phyloP scores from a whole-genome alignment of 2,113 vertebrate species.

The Paraplagusia blochii region DNA sequence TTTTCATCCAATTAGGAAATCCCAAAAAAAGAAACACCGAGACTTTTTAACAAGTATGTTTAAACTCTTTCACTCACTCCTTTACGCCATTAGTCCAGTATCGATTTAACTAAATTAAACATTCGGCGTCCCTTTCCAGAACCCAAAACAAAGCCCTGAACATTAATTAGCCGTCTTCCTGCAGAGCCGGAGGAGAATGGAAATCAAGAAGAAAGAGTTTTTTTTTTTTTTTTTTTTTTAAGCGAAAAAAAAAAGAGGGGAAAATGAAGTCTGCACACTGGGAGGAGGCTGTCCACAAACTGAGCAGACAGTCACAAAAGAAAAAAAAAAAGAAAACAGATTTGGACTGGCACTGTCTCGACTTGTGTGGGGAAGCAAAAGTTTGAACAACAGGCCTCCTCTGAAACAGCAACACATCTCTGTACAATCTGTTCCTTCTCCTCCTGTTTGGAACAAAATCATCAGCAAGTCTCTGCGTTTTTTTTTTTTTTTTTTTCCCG shows the following conservation, averaged over 20 bases:
- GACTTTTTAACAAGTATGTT: no score
- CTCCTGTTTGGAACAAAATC: conserved; percentile 25
- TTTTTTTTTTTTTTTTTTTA: conserved; percentile 25
- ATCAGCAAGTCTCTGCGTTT: conserved; percentile 26
- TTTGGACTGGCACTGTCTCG: conserved; percentile 41
- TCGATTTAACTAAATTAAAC: no score
- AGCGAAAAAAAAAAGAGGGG: conserved; percentile 30
- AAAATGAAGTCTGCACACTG: conserved; percentile 22
- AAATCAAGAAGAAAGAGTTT: conserved; percentile 37
- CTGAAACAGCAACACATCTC: conserved; percentile 26
- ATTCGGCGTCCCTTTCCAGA: no score
- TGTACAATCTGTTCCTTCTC: conserved; percentile 52
- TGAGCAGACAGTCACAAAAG: conserved; percentile 4
- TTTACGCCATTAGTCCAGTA: no score
- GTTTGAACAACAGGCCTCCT: conserved; percentile 44
- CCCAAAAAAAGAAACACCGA: no score
- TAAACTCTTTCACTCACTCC: neutral
- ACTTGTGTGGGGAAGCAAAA: conserved; percentile 28
- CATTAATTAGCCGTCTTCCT: conserved; percentile 49
- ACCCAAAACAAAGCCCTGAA: conserved; percentile 8
- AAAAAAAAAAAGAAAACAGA: conserved; percentile 23
- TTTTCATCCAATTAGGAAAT: no score
- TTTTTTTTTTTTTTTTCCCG: neutral
- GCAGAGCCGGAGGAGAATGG: conserved; percentile 37
- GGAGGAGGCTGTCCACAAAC: conserved; percentile 29